phyloP scores from a whole-genome alignment of 2,797 vertebrate species.

The Chaetophractus vellerosus region DNA sequence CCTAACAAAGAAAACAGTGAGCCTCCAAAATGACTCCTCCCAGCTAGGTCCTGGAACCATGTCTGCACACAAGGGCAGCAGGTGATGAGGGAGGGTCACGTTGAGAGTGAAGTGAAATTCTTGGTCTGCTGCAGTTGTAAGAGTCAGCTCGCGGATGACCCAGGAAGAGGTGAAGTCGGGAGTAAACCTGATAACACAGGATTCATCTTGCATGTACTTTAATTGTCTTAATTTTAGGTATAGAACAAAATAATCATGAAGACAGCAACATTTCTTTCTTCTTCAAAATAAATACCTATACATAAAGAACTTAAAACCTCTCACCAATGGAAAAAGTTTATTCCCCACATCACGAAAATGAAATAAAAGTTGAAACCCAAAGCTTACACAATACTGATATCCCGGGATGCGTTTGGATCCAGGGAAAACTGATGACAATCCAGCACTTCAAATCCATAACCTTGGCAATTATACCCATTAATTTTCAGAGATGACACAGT shows the following conservation, averaged over 20 bases:
- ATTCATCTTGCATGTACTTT: not conserved
- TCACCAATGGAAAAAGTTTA: not conserved
- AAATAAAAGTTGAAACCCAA: slow-evolving; percentile 72
- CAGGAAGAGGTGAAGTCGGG: slow-evolving; percentile 99
- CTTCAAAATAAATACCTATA: not conserved
- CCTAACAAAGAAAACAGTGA: slow-evolving; percentile 97
- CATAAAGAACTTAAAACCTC: not conserved
- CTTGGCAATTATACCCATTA: slow-evolving; percentile 98
- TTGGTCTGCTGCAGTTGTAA: slow-evolving; percentile 94
- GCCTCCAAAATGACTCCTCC: slow-evolving; percentile 98
- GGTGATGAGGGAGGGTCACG: slow-evolving; percentile 98
- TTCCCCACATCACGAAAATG: not conserved
- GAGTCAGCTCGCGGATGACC: slow-evolving; percentile 96
- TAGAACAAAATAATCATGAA: not conserved
- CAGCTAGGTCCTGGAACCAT: slow-evolving; percentile 98
- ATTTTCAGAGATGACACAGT: slow-evolving; percentile 97
- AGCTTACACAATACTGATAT: slow-evolving; percentile 97
- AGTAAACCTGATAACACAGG: slow-evolving; percentile 93
- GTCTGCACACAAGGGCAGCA: slow-evolving; percentile 97
- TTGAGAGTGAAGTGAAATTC: slow-evolving; percentile 97
- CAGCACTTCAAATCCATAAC: slow-evolving; percentile 98
- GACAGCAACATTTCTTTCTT: not conserved
- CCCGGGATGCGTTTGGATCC: slow-evolving; percentile 95
- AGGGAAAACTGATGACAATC: slow-evolving; percentile 95
- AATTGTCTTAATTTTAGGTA: not conserved